Percentiles rank a stretch among this genome's conserved stretches.
These are phyloP conservation scores for Carposina sasakii DNA, from an alignment of 1,140 invertebrate genomes.

Conservation along the genomic window DNA sequence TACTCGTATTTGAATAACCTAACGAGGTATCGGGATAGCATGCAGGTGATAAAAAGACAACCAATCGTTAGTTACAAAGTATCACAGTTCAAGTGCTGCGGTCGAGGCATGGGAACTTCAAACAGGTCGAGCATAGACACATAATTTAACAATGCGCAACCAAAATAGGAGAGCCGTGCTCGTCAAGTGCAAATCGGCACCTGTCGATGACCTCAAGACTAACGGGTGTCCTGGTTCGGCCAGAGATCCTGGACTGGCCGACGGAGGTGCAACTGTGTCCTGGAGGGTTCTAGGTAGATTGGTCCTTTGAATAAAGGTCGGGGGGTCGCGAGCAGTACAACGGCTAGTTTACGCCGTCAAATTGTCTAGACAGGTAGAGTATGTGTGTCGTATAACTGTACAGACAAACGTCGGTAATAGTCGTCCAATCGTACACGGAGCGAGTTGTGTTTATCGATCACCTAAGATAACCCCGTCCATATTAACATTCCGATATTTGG, in stretches of 20 bases:
- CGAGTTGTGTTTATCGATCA: slow-evolving; percentile 39
- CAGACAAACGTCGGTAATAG: slow-evolving; percentile 53
- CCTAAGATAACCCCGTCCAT: slow-evolving; percentile 35
- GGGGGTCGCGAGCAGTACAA: slow-evolving; percentile 51
- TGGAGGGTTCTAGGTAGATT: neutral
- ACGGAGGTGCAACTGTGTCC: neutral
- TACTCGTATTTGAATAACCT: too few species aligned
- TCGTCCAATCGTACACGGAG: slow-evolving; percentile 51
- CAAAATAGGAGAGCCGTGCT: slow-evolving; percentile 60
- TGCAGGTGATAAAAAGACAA: too few species aligned
- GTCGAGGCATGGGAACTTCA: neutral
- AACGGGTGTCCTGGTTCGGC: slow-evolving; percentile 50
- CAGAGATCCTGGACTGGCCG: too few species aligned
- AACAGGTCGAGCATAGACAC: neutral
- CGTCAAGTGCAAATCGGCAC: slow-evolving; percentile 65
- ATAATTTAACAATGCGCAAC: slow-evolving; percentile 52
- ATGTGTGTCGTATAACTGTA: slow-evolving; percentile 66
- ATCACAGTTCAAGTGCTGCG: too few species aligned
- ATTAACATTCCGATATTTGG: too few species aligned
- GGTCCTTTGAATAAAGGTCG: slow-evolving; percentile 65
- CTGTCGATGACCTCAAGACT: slow-evolving; percentile 62
- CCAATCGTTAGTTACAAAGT: too few species aligned
- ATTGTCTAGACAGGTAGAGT: slow-evolving; percentile 32
- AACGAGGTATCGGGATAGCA: too few species aligned
- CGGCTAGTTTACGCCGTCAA: slow-evolving; percentile 50